Percentiles rank a stretch among this genome's conserved stretches.
These are phyloP conservation scores for Poecilia gillii DNA, from an alignment of 2,797 vertebrate species.

Conservation along the genomic window DNA sequence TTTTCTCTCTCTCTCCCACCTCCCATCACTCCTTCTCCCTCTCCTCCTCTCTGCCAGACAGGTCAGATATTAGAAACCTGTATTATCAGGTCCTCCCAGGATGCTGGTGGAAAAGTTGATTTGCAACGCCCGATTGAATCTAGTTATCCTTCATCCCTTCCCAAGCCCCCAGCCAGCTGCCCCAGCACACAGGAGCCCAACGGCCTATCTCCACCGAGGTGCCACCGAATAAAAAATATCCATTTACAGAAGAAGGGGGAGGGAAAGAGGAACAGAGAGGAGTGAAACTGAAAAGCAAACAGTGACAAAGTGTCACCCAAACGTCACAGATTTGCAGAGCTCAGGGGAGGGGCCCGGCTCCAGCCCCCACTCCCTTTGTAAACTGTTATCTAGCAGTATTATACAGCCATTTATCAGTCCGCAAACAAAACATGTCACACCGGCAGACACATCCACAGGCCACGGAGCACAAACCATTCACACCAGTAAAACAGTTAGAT, in stretches of 20 bases:
- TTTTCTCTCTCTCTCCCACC: slow-evolving; percentile 12
- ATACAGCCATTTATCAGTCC: slow-evolving; percentile 71
- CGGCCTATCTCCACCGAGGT: slow-evolving; percentile 70
- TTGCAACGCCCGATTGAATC: slow-evolving; percentile 82
- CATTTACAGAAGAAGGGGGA: slow-evolving; percentile 53
- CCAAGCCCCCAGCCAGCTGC: slow-evolving; percentile 73
- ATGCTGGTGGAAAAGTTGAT: slow-evolving; percentile 82
- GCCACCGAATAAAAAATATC: slow-evolving; percentile 76
- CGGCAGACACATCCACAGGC: slow-evolving; percentile 32
- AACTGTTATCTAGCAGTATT: slow-evolving; percentile 68
- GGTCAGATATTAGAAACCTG: slow-evolving; percentile 81
- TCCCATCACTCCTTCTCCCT: slow-evolving; percentile 18
- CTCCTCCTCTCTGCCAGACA: slow-evolving; percentile 66
- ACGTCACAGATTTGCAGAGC: slow-evolving; percentile 69
- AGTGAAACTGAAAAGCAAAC: slow-evolving; percentile 34
- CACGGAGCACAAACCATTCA: slow-evolving; percentile 42
- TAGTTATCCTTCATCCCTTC: slow-evolving; percentile 78
- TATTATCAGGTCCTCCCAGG: slow-evolving; percentile 82
- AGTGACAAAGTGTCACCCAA: slow-evolving; percentile 59
- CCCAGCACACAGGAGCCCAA: slow-evolving; percentile 73
- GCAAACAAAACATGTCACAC: slow-evolving; percentile 74
- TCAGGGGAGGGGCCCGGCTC: slow-evolving; percentile 26
- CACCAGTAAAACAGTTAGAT: slow-evolving; percentile 67
- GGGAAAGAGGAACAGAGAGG: slow-evolving; percentile 29
- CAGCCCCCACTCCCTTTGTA: slow-evolving; percentile 47